phyloP scores from a whole-genome alignment of 2,113 vertebrate genomes.

The Anas platyrhynchos region DNA sequence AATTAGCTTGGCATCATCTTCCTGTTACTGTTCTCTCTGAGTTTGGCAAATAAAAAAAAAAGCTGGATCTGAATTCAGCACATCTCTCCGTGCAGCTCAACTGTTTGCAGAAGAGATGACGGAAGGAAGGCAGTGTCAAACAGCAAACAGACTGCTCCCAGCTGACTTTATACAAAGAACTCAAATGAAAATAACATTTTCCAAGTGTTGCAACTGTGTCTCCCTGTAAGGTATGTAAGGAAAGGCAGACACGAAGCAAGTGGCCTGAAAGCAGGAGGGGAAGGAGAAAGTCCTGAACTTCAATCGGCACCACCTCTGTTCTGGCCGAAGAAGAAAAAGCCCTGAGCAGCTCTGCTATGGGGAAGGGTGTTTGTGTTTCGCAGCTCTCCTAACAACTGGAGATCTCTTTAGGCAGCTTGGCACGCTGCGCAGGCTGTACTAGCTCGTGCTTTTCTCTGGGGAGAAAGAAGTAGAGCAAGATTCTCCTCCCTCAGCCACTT shows the following conservation, averaged over 20 bases:
- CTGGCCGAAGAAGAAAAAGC: not conserved
- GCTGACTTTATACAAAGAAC: not conserved
- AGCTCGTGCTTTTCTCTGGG: not conserved
- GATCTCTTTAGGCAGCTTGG: not conserved
- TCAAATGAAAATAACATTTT: not conserved
- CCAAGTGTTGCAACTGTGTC: not conserved
- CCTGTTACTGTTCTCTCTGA: not conserved
- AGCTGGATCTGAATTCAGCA: not conserved
- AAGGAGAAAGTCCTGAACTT: not conserved
- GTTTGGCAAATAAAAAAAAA: not conserved
- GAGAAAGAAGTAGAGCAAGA: not conserved
- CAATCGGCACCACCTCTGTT: not conserved
- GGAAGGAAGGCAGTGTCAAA: not conserved
- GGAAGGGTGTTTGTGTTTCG: not conserved
- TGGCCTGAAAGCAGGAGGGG: not conserved
- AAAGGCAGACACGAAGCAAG: not conserved
- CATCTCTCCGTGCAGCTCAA: not conserved
- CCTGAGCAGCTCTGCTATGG: not conserved
- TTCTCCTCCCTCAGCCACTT: not conserved
- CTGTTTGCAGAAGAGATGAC: not conserved
- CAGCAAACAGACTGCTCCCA: not conserved
- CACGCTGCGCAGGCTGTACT: fast-evolving
- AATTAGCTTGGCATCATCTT: not conserved
- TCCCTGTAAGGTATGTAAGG: not conserved
- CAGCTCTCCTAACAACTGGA: slow-evolving; percentile 8